Base-by-base conservation (phyloP, 2,888 invertebrate species). In the Itoplectis maculator region DNA sequence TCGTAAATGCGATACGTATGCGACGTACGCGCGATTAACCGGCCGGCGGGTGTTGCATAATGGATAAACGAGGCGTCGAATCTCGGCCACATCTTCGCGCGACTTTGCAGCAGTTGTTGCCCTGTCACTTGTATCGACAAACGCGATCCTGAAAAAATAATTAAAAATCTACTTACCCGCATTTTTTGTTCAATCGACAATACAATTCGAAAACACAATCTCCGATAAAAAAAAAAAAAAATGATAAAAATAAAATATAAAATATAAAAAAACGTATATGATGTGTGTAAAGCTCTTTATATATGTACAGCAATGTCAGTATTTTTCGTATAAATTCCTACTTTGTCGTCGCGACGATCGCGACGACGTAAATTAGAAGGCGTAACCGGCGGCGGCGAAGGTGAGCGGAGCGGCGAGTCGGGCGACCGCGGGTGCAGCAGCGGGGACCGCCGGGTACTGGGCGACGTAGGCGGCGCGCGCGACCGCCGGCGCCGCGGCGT, bases 401-500 rank as follows among this genome's bases (percentile, higher is more conserved):
- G 84, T 85, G 40, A 86, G 51, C n/a, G 86, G 86, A 15, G 86
- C 82, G 11, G 86, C 79, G 15, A 85, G 18, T 65, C 83, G 81
- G 1, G 84, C 83, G 35, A 84, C 72, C 23, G 80, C 45, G 40
- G 84, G 69, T 51, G 51, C 79, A 54, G 72, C 68, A 54, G 77
- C 47, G 13, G n/a, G n/a, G n/a, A 61, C 37, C 9, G 61, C 61
- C 11, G 61, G 61, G 37, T 82, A 15, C 42, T 79, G 69, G 6
- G 79, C 72, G 23, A 74, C 8, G 54, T 78, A 80, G 18, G 80
- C 77, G 1, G 81, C 70, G 13, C 70, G 73, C 15, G 54, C 51
- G 0, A 42, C 69, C n/a, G 47, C 65, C 1, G 82, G 63, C 13
- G 92, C 89, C 9, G 93, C 93, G 82, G 91, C 93, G 2, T n/a